A percentile compares a stretch with the other conserved stretches of the same genome.
Conservation (phyloP, 1,140 invertebrate species). For the Charaxes varanes region DNA sequence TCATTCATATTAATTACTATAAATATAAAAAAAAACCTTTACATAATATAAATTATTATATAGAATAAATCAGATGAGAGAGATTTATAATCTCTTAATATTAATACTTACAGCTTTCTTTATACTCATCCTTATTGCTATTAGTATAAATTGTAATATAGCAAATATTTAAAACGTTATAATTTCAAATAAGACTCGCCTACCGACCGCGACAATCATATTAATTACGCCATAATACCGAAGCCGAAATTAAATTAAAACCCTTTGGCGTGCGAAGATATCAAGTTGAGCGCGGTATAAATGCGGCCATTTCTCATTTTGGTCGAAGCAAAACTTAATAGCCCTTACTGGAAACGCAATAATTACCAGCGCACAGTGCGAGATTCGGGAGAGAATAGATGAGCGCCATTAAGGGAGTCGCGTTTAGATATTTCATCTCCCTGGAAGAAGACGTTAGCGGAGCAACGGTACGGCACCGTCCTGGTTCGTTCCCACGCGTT, state of each 20-base stretch:
- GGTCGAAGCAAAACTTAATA: conserved; percentile 72
- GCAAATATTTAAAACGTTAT: no score
- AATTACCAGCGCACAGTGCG: conserved; percentile 64
- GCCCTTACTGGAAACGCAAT: conserved; percentile 68
- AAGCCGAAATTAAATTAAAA: conserved; percentile 63
- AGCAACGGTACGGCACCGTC: conserved; percentile 32
- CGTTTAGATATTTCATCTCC: conserved; percentile 71
- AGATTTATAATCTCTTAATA: no score
- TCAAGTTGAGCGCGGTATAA: conserved; percentile 63
- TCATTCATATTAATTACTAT: no score
- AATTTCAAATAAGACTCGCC: background rate
- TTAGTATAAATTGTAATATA: no score
- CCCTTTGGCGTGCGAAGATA: conserved; percentile 50
- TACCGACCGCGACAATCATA: conserved; percentile 40
- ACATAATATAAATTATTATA: no score
- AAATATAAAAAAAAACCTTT: no score
- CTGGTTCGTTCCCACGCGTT: conserved; percentile 58
- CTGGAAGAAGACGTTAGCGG: conserved; percentile 65
- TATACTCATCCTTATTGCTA: no score
- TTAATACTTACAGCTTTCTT: no score
- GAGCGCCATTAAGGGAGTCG: conserved; percentile 66
- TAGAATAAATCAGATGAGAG: no score
- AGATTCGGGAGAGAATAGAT: conserved; percentile 70
- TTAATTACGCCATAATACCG: conserved; percentile 56
- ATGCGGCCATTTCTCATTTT: conserved; percentile 68